Evolutionary conservation across 2,888 invertebrate genomes (phyloP).

Genomic region (Alcis repandata): DNA sequence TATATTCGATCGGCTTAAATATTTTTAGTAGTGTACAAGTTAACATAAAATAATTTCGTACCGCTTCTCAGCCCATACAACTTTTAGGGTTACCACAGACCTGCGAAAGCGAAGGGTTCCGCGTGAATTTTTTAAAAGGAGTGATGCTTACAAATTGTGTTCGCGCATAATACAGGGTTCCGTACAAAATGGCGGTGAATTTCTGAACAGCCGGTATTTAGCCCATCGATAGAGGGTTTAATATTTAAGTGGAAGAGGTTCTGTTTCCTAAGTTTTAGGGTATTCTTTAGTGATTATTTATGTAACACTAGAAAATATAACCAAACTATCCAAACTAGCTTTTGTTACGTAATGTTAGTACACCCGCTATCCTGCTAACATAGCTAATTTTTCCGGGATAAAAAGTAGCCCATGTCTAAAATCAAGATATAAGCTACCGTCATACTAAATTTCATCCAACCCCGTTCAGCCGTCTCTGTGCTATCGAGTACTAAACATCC

Average conservation of each 20-base stretch:
- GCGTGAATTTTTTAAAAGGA: constrained; percentile 41
- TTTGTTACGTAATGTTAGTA: too few relatives aligned
- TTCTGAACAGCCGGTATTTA: constrained; percentile 27
- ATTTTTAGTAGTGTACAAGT: too few relatives aligned
- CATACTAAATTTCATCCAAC: too few relatives aligned
- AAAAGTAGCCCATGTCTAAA: too few relatives aligned
- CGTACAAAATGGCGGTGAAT: constrained; percentile 32
- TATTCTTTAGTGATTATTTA: background rate
- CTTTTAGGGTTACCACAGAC: constrained; percentile 20
- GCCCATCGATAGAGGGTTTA: constrained; percentile 17
- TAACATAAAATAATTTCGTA: background rate
- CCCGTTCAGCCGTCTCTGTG: too few relatives aligned
- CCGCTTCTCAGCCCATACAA: background rate
- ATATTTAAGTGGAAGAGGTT: constrained; percentile 23
- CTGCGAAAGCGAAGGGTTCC: constrained; percentile 26
- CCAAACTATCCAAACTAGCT: too few relatives aligned
- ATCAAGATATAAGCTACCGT: too few relatives aligned
- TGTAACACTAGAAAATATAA: background rate
- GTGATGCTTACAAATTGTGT: constrained; percentile 23
- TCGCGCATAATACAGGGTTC: constrained; percentile 16
- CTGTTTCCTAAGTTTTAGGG: background rate
- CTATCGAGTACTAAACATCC: too few relatives aligned
- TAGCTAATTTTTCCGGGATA: too few relatives aligned
- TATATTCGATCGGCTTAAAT: too few relatives aligned
- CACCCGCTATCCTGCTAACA: too few relatives aligned